Conservation (phyloP, 2,113 vertebrate genomes). For the Gymnobelideus leadbeateri region DNA sequence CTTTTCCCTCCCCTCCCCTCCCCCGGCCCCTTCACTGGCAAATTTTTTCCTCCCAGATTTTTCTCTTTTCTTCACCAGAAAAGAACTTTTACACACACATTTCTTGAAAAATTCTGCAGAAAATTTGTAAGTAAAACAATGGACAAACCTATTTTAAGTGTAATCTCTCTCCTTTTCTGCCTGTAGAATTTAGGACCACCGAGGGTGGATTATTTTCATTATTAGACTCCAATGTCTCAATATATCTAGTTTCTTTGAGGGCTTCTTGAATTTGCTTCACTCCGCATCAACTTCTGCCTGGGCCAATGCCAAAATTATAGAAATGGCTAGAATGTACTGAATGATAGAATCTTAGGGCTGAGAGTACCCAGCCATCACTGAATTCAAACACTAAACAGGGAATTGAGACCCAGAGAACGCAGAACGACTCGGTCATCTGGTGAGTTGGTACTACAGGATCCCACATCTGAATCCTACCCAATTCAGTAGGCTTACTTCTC, state of each 20-base stretch:
- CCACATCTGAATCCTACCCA: not conserved
- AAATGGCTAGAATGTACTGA: not conserved
- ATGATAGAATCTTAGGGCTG: not conserved
- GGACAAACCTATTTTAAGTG: not conserved
- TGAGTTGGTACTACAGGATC: not conserved
- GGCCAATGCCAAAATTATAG: not conserved
- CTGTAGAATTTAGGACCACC: not conserved
- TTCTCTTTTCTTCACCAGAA: not conserved
- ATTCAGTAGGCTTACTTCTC: not conserved
- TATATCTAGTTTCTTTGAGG: not conserved
- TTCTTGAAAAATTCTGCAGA: not conserved
- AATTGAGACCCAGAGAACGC: not conserved
- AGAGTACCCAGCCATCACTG: not conserved
- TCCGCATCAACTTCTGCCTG: not conserved
- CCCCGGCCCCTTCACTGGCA: too few species aligned
- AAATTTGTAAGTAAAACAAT: not conserved
- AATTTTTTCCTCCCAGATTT: not conserved
- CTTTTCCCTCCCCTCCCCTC: not conserved
- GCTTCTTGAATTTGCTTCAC: not conserved
- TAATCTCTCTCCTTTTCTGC: not conserved
- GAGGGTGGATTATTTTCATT: not conserved
- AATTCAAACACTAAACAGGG: not conserved
- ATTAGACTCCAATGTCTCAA: not conserved
- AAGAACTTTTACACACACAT: not conserved
- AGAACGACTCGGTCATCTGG: not conserved